A percentile compares a stretch with the other conserved stretches of the same genome.
phyloP scores from a whole-genome alignment of 2,797 vertebrate genomes.

The Melanotaenia maccullochi region DNA sequence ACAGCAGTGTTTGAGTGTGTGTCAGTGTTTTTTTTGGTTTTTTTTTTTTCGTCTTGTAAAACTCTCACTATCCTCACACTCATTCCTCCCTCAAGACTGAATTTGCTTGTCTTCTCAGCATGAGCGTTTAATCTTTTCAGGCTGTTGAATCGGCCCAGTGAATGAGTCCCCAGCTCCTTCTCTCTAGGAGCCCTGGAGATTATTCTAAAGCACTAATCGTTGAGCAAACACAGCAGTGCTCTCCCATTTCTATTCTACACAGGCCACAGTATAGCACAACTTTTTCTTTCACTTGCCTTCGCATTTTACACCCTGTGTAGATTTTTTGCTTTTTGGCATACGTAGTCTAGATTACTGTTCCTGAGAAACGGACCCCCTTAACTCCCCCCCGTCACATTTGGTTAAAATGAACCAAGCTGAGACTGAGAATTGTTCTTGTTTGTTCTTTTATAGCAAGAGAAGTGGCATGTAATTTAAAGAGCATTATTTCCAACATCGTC shows the following conservation, averaged over 20 bases:
- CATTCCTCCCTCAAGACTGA: constrained; percentile 95
- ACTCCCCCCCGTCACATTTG: constrained; percentile 52
- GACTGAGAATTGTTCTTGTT: constrained; percentile 68
- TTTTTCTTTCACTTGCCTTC: constrained; percentile 80
- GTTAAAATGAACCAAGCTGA: constrained; percentile 64
- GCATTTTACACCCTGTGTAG: constrained; percentile 70
- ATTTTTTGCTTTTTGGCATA: constrained; percentile 74
- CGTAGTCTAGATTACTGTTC: constrained; percentile 75
- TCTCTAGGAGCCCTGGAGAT: constrained; percentile 97
- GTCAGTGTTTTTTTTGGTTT: constrained; percentile 54
- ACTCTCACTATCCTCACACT: constrained; percentile 84
- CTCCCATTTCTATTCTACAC: constrained; percentile 93
- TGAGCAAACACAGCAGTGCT: constrained; percentile 99
- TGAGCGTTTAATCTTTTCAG: constrained; percentile 99
- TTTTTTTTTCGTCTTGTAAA: constrained; percentile 55
- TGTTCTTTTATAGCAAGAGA: constrained; percentile 74
- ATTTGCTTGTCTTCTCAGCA: constrained; percentile 99
- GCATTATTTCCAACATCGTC: constrained; percentile 84
- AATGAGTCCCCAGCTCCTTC: constrained; percentile 97
- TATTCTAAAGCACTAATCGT: constrained; percentile 99
- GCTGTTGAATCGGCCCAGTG: constrained; percentile 97
- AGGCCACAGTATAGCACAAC: constrained; percentile 94
- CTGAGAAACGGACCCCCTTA: constrained; percentile 75
- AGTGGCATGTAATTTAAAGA: constrained; percentile 83
- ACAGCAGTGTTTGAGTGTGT: constrained; percentile 61